Conservation (phyloP, 2,888 invertebrate species). For the Sarcophaga caerulescens region DNA sequence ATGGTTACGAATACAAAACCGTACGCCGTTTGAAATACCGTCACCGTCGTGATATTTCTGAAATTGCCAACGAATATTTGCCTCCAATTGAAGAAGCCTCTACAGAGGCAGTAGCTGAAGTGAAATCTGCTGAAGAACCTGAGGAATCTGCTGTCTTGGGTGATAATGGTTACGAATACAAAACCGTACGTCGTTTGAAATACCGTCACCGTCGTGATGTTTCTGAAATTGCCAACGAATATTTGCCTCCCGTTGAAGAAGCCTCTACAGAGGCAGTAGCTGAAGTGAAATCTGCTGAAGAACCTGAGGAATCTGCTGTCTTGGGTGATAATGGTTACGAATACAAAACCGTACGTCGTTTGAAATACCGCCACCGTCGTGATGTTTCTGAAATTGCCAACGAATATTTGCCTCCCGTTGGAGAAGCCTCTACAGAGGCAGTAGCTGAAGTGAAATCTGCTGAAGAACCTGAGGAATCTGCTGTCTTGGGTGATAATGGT, state of each 20-base stretch:
- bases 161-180: slow-evolving; percentile 65
- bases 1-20: slow-evolving; percentile 71
- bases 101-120: slow-evolving; percentile 30
- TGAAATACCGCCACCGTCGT: slow-evolving; percentile 65
- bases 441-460: slow-evolving; percentile 22
- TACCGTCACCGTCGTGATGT: slow-evolving; percentile 70
- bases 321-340: slow-evolving; percentile 61
- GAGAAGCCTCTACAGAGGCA: slow-evolving; percentile 45
- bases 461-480: slow-evolving; percentile 45
- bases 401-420: slow-evolving; percentile 74
- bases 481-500: slow-evolving; percentile 63
- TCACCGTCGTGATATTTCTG: slow-evolving; percentile 67
- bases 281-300: slow-evolving; percentile 25
- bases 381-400: slow-evolving; percentile 68
- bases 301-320: slow-evolving; percentile 53
- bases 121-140: slow-evolving; percentile 33
- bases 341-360: slow-evolving; percentile 70
- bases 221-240: slow-evolving; percentile 73
- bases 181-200: slow-evolving; percentile 60
- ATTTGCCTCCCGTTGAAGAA: slow-evolving; percentile 72
- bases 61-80: slow-evolving; percentile 63
- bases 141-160: slow-evolving; percentile 50
- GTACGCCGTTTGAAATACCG: slow-evolving; percentile 63
- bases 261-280: slow-evolving; percentile 27
- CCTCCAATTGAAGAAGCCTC: slow-evolving; percentile 42